Conservation (phyloP, 2,113 vertebrate species). For the Galemys pyrenaicus region DNA sequence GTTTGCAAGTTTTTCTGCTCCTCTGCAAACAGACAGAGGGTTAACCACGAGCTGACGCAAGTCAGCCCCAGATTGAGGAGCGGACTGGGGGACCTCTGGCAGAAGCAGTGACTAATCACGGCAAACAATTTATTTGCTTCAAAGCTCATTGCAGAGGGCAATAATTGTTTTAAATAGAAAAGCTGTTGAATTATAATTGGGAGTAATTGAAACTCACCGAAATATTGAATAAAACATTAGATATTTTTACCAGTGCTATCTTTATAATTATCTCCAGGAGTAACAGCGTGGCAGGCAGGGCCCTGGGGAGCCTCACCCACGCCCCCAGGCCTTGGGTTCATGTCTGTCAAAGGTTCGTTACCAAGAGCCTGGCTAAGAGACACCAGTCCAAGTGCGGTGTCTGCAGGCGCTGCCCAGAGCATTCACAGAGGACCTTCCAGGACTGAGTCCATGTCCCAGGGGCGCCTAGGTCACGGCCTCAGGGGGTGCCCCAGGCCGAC, state of each 20-base stretch:
- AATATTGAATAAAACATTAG: slow-evolving; percentile 90
- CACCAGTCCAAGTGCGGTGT: background rate
- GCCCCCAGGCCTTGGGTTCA: slow-evolving; percentile 48
- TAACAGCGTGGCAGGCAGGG: slow-evolving; percentile 69
- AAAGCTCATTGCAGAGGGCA: slow-evolving; percentile 81
- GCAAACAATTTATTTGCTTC: slow-evolving; percentile 82
- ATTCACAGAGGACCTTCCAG: background rate
- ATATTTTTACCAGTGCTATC: slow-evolving; percentile 83
- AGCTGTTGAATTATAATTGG: slow-evolving; percentile 86
- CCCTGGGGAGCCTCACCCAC: slow-evolving; percentile 54
- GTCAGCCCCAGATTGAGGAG: slow-evolving; percentile 34
- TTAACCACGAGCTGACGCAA: slow-evolving; percentile 66
- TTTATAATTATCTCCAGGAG: slow-evolving; percentile 82
- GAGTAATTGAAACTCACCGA: slow-evolving; percentile 84
- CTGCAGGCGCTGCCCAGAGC: slow-evolving; percentile 2
- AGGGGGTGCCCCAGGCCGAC: too few species aligned
- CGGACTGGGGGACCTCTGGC: background rate
- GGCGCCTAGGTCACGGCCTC: too few species aligned
- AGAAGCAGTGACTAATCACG: slow-evolving; percentile 70
- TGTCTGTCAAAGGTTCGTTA: slow-evolving; percentile 37
- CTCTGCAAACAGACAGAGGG: slow-evolving; percentile 16
- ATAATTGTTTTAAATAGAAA: slow-evolving; percentile 86
- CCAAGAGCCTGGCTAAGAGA: slow-evolving; percentile 49
- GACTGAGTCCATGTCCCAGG: background rate
- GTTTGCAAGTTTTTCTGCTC: background rate